phyloP scores from a whole-genome alignment of 1,140 invertebrate species.

The Euglossa dilemma region DNA sequence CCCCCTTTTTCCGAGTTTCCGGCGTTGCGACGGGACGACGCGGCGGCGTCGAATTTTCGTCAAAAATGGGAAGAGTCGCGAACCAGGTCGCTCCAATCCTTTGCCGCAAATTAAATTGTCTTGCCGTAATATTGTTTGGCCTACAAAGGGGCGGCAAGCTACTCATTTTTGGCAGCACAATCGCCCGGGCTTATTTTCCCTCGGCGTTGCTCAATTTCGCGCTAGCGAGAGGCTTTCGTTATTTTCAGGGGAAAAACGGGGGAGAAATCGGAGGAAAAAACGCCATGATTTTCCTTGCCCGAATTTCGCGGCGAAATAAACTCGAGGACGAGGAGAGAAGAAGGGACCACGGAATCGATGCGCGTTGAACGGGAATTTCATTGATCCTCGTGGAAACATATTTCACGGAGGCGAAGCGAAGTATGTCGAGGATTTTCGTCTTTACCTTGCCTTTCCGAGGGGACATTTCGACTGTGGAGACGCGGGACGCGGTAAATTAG shows the following conservation, averaged over 20 bases:
- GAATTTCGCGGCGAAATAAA: neutral
- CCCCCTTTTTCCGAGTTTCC: neutral
- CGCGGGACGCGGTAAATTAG: neutral
- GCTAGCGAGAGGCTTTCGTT: neutral
- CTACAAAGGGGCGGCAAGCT: neutral
- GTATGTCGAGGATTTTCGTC: neutral
- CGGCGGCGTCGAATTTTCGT: neutral
- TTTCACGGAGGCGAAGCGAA: neutral
- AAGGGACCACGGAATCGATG: neutral
- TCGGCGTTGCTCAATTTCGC: neutral
- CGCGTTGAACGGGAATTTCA: neutral
- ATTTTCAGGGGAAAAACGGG: neutral
- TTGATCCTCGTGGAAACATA: no score
- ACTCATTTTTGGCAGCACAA: constrained; percentile 11
- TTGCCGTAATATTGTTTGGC: constrained; percentile 23
- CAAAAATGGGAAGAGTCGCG: neutral
- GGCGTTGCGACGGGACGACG: neutral
- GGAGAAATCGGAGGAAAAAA: neutral
- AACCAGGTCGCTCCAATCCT: neutral
- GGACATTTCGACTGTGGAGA: neutral
- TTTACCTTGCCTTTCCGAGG: neutral
- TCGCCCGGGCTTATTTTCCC: neutral
- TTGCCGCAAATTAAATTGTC: constrained; percentile 14
- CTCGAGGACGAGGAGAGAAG: neutral
- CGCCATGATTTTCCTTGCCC: neutral